Percentiles rank a stretch among this genome's conserved stretches.
These are phyloP conservation scores for Platycheirus albimanus DNA, from an alignment of 2,888 invertebrate genomes.

Conservation along the genomic window DNA sequence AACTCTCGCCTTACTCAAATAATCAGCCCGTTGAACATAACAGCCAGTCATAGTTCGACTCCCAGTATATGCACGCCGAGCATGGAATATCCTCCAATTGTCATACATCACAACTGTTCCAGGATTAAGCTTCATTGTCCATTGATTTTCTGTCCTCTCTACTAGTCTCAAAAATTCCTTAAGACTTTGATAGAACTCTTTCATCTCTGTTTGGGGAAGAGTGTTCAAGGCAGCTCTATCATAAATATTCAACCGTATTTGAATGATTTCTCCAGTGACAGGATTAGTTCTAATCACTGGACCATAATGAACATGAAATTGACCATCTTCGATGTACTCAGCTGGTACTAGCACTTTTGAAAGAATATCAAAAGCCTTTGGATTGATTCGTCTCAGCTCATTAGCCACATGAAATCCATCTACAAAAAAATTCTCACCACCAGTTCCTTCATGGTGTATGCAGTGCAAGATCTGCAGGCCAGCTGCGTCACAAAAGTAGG, in stretches of 20 bases:
- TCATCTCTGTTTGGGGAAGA: conserved; percentile 84
- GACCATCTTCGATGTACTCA: conserved; percentile 86
- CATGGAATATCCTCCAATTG: conserved; percentile 91
- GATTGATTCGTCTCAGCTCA: conserved; percentile 84
- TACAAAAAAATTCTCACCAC: conserved; percentile 89
- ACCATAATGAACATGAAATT: conserved; percentile 84
- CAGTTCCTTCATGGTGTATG: conserved; percentile 84
- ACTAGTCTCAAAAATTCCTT: conserved; percentile 84
- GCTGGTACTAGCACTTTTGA: conserved; percentile 85
- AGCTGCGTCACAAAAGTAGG: conserved; percentile 89
- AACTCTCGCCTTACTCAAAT: conserved; percentile 85
- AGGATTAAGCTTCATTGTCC: conserved; percentile 86
- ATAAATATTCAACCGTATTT: conserved; percentile 89
- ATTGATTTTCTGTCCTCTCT: conserved; percentile 83
- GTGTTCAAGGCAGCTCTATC: conserved; percentile 87
- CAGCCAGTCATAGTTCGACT: conserved; percentile 87
- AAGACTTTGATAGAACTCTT: conserved; percentile 86
- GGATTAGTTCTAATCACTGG: conserved; percentile 85
- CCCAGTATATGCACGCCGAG: conserved; percentile 88
- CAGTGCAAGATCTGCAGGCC: conserved; percentile 87
- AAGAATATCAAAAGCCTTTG: conserved; percentile 85
- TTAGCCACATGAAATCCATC: conserved; percentile 89
- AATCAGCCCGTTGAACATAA: conserved; percentile 89
- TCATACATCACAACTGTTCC: conserved; percentile 89
- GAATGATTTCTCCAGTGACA: conserved; percentile 84